Evolutionary conservation across 35 echinoderm and acorn worm species (phyloP), one percentile per base, ranked within the genome.

Genomic region (Lytechinus variegatus): DNA sequence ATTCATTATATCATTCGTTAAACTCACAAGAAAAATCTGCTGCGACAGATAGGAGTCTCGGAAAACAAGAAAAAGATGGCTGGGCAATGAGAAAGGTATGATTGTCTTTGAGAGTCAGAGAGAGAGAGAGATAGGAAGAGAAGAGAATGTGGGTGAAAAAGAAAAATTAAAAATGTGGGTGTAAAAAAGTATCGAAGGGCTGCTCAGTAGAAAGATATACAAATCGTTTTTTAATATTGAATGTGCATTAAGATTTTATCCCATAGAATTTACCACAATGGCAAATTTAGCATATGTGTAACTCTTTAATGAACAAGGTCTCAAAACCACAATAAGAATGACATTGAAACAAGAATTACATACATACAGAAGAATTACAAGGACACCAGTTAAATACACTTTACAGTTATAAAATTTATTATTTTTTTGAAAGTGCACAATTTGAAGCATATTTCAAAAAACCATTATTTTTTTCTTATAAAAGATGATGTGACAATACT

Each of bases 401-500:
- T 21, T 71, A 79, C 66, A 79, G 66, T 79, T 79, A 79, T 79
- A 79, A 79, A 79, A 79, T 79, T 79, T 44, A 44, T 79, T 72
- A 72, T 72, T 72, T 79, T 58, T 79, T 79, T 79, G 66, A 79
- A 79, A 79, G 66, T 79, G 66, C 66, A 79, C 19, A 24, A 7
- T 79, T 79, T 79, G 66, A 79, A 79, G 66, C 66, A 79, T 16
- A 79, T 79, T n/a, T 79, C n/a, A 16, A 79, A 79, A 79, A 79
- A 44, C 33, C 33, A 44, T 44, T 44, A 44, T 24, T 6, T 79
- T 9, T 79, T 79, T 24, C n/a, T 79, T 79, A 79, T 79, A 79
- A 79, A 79, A 79, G 66, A 79, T 79, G 16, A 79, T 79, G 66
- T 24, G 66, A 79, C 21, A 79, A 24, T 79, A 24, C 16, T 24